Evolutionary conservation across 2,113 vertebrate species (phyloP), one percentile per base, ranked within the genome.

Genomic region (Lepidothrix coronata): DNA sequence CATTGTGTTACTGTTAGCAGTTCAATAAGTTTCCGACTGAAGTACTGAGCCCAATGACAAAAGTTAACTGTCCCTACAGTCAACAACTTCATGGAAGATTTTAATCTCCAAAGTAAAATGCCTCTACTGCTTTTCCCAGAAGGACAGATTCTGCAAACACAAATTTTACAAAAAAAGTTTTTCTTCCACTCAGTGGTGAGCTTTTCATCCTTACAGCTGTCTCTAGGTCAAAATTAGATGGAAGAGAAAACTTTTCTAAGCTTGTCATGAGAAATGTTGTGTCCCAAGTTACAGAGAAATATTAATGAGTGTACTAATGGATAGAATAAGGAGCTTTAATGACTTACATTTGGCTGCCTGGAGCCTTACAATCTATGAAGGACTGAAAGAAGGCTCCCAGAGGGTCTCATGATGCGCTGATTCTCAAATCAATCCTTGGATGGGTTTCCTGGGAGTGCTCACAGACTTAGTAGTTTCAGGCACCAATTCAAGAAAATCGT

Each of bases 261-360:
- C 54, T 95, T 93, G 65, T 65, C 59, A 81, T 88, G 73, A 91
- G 79, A 94, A 94, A 95, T 65, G 27, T 81, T 96, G 55, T 81
- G 75, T 88, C 72, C 90, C 92, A 71, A 88, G 79, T 78, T 91
- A 89, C 88, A 30, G 23, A 91, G 79, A 93, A 96, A 96, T 97
- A 96, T 93, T 96, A 97, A 97, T 96, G 93, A 94, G 59, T 54
- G 31, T 75, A 89, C 95, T 95, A 97, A 97, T 93, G 93, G 93
- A 73, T 75, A 91, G 93, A 96, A 89, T 74, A 82, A 92, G 88
- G 88, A 92, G 85, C 85, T 89, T 94, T 95, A 97, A 97, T 91
- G 85, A 93, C 95, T 92, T 91, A 79, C 31, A 65, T 89, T 91
- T 86, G 94, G 61, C 91, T 89, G 92, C 65, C 88, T 76, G 54